Evolutionary conservation across 2,113 vertebrate genomes (phyloP).

Genomic region (Thomomys bottae): DNA sequence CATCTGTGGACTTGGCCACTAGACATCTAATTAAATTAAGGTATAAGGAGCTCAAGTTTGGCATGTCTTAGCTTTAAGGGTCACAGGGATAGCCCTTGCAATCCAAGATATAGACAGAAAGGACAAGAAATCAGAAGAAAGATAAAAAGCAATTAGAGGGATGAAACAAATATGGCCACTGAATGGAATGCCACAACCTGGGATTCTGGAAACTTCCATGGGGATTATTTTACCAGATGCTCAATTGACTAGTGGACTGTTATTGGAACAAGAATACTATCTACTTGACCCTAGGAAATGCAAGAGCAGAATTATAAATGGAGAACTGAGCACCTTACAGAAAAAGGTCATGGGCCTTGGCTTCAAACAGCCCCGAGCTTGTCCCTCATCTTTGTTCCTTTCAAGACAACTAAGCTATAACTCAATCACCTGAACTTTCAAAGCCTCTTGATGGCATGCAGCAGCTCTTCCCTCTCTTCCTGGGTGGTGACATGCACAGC

Average conservation of each 20-base stretch:
- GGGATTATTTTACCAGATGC: background rate
- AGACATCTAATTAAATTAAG: slow-evolving; percentile 62
- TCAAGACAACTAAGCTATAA: background rate
- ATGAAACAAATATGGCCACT: background rate
- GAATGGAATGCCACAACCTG: background rate
- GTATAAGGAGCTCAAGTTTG: slow-evolving; percentile 28
- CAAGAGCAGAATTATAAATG: background rate
- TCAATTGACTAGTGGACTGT: background rate
- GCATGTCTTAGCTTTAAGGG: slow-evolving; percentile 45
- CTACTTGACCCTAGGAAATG: background rate
- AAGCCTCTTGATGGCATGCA: slow-evolving; percentile 14
- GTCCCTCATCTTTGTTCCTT: background rate
- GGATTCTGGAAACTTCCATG: background rate
- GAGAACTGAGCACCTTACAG: background rate
- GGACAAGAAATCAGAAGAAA: background rate
- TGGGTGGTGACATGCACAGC: background rate
- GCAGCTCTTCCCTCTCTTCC: background rate
- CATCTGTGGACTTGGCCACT: slow-evolving; percentile 54
- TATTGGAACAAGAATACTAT: background rate
- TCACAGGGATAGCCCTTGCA: slow-evolving; percentile 34
- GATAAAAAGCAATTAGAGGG: background rate
- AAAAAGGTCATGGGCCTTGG: background rate
- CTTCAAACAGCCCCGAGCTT: background rate
- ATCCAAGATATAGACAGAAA: background rate
- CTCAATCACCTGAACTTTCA: background rate